Percentiles rank a stretch among this genome's conserved stretches.
Conservation (phyloP, 64 coral and sea anemone genomes). For the Porites lutea region DNA sequence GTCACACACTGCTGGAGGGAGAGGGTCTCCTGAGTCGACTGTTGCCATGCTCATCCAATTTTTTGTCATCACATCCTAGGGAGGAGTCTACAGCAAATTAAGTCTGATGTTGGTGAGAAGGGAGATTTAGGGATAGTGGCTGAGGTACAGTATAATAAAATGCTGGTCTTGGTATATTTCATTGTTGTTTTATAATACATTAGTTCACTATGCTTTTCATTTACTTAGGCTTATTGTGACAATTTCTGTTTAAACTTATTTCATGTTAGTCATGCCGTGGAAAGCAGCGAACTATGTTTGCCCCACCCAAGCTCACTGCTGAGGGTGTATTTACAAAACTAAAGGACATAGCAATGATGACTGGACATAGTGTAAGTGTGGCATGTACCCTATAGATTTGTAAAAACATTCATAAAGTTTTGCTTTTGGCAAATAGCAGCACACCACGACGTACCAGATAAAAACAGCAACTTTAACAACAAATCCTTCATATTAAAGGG, state of each 20-base stretch:
- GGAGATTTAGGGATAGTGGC: constrained; percentile 96
- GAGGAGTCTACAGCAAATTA: constrained; percentile 90
- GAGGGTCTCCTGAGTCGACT: background rate
- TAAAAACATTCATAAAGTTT: background rate
- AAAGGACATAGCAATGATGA: constrained; percentile 94
- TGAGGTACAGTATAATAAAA: constrained; percentile 71
- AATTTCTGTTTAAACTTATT: background rate
- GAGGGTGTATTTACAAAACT: constrained; percentile 87
- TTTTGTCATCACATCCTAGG: constrained; percentile 52
- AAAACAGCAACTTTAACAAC: too few relatives aligned
- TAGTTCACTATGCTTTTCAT: too few relatives aligned
- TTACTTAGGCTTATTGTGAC: too few relatives aligned
- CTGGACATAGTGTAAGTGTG: constrained; percentile 94
- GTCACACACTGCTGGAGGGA: too few relatives aligned
- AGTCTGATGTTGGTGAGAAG: constrained; percentile 91
- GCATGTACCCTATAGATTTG: background rate
- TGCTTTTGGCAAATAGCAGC: too few relatives aligned
- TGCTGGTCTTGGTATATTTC: too few relatives aligned
- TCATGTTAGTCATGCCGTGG: constrained; percentile 79
- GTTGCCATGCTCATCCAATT: background rate
- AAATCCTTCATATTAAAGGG: too few relatives aligned
- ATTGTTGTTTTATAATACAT: too few relatives aligned
- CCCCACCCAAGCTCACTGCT: constrained; percentile 93
- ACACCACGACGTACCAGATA: too few relatives aligned
- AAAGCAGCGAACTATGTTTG: constrained; percentile 97